Evolutionary conservation across 2,888 invertebrate species (phyloP), one percentile per base, ranked within the genome.

Genomic region (Caradrina kadenii): DNA sequence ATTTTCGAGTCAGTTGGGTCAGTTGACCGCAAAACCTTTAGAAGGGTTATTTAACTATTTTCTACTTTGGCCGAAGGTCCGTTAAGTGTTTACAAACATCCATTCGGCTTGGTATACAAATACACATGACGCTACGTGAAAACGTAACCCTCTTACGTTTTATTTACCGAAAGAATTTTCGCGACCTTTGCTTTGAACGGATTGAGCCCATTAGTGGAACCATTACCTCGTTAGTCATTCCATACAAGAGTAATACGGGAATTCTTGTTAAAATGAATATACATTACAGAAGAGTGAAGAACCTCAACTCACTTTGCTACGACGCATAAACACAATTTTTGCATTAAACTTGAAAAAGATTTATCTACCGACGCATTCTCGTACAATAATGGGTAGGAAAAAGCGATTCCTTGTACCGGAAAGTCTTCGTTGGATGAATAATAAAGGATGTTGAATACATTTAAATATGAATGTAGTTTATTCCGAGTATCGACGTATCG

Each of bases 261-360:
- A 63, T 11, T 59, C 45, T 22, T 59, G 26, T 53, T 49, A 17
- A 59, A 52, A 63, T 31, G 11, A 76, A 62, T 49, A 48, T 48
- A 74, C 19, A 22, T 67, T 49, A 62, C 45, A 39, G 48, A 66
- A 39, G 42, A 61, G 82, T 69, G 77, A 61, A 48, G 73, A 81
- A 66, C 48, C 75, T 45, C 60, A 79, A 73, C 78, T 75, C 72
- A 70, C 67, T 73, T 26, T 45, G 17, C 61, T 74, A 71, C 62
- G 72, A 71, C 81, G 69, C 80, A 81, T 81, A 84, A 87, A 91
- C 91, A 91, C 86, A 87, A 86, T 89, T 90, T 89, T 87, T 86
- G 83, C 91, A 91, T 90, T 90, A 88, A 89, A 89, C 84, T 88
- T 87, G 72, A 77, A 86, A 86, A 86, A 88, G 85, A 89, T 91